These are phyloP conservation scores for Operophtera brumata DNA, from an alignment of 2,888 invertebrate genomes.

Conservation along the genomic window DNA sequence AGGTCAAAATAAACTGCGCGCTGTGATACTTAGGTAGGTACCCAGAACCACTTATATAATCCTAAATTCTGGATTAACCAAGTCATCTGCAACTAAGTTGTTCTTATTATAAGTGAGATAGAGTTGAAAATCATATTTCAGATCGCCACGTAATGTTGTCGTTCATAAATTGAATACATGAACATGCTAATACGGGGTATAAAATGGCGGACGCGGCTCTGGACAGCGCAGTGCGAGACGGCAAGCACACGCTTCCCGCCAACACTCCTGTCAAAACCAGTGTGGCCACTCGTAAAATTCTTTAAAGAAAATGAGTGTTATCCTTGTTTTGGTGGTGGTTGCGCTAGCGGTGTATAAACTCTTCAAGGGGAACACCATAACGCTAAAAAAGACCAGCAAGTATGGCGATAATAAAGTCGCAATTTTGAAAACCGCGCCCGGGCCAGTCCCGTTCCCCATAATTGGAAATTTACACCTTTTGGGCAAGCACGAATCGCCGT, in stretches of 20 bases:
- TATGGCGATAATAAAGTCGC: slow-evolving; percentile 45
- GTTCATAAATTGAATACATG: slow-evolving; percentile 13
- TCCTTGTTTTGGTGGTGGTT: slow-evolving; percentile 52
- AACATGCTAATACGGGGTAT: slow-evolving; percentile 49
- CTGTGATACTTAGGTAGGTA: too few relatives aligned
- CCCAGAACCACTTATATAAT: neutral
- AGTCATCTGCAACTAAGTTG: neutral
- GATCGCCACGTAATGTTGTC: neutral
- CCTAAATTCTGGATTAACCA: slow-evolving; percentile 5
- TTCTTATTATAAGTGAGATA: neutral
- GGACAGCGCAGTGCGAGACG: slow-evolving; percentile 41
- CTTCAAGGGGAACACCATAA: slow-evolving; percentile 48
- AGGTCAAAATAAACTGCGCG: slow-evolving; percentile 1
- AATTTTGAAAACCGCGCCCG: slow-evolving; percentile 78
- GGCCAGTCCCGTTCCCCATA: slow-evolving; percentile 83
- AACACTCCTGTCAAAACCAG: slow-evolving; percentile 48
- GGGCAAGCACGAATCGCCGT: slow-evolving; percentile 83
- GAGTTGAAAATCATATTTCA: slow-evolving; percentile 4
- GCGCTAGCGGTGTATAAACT: slow-evolving; percentile 58
- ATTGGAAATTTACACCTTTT: slow-evolving; percentile 86
- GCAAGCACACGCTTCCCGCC: slow-evolving; percentile 57
- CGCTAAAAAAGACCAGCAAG: slow-evolving; percentile 45
- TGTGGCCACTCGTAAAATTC: slow-evolving; percentile 64
- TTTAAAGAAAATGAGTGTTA: slow-evolving; percentile 69
- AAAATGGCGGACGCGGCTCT: slow-evolving; percentile 37